Conservation (phyloP, 2,113 vertebrate species). For the Percopsis transmontana region DNA sequence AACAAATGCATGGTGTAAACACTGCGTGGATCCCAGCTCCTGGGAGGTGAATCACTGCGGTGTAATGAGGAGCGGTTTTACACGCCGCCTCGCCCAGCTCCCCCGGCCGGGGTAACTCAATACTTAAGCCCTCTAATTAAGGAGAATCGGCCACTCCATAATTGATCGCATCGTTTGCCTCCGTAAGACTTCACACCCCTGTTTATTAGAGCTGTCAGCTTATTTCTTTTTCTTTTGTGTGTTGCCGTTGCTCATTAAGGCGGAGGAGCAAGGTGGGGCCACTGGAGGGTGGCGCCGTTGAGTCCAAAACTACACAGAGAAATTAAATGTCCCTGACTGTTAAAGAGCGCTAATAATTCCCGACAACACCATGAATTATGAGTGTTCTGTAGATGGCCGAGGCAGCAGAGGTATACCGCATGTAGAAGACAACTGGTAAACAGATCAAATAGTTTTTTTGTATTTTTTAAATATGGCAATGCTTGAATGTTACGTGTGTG, state of each 20-base stretch:
- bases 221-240: constrained; percentile 10
- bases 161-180: constrained; percentile 72
- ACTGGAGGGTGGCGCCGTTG: background rate
- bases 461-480: too few relatives aligned
- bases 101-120: constrained; percentile 67
- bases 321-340: too few relatives aligned
- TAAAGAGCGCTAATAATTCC: too few relatives aligned
- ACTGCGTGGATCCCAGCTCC: constrained; percentile 68
- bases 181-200: constrained; percentile 53
- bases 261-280: too few relatives aligned
- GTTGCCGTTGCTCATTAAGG: too few relatives aligned
- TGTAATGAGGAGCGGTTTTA: constrained; percentile 73
- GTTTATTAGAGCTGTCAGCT: constrained; percentile 70
- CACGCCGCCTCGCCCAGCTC: constrained; percentile 68
- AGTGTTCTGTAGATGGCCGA: too few relatives aligned
- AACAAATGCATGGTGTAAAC: constrained; percentile 78
- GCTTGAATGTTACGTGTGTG: too few relatives aligned
- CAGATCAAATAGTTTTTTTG: too few relatives aligned
- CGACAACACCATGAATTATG: too few relatives aligned
- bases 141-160: constrained; percentile 71
- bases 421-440: too few relatives aligned
- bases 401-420: too few relatives aligned
- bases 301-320: too few relatives aligned
- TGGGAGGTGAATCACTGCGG: constrained; percentile 73
- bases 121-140: constrained; percentile 76